phyloP scores from a whole-genome alignment of 1,140 invertebrate genomes.

The Aphaenogaster rudis region DNA sequence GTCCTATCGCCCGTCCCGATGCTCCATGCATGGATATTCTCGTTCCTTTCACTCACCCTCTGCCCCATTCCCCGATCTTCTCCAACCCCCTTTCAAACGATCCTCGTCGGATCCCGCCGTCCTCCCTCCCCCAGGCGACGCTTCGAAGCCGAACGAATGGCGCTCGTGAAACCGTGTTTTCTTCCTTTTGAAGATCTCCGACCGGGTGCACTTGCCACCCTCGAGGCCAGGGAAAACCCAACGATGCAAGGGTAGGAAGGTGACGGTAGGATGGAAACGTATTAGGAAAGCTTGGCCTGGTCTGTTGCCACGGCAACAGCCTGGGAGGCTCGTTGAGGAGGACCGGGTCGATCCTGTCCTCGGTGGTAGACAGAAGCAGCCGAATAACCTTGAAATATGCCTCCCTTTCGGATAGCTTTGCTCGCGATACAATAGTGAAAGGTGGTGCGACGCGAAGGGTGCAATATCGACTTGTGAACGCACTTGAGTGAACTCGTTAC shows the following conservation, averaged over 20 bases:
- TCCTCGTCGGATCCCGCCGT: constrained; percentile 37
- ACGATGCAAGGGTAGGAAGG: constrained; percentile 37
- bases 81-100: constrained; percentile 48
- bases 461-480: constrained; percentile 61
- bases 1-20: constrained; percentile 69
- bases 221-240: constrained; percentile 47
- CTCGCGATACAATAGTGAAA: constrained; percentile 54
- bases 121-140: constrained; percentile 31
- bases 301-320: constrained; percentile 72
- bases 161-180: constrained; percentile 82
- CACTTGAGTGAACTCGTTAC: constrained; percentile 50
- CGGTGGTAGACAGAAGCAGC: constrained; percentile 44
- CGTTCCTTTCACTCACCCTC: constrained; percentile 53
- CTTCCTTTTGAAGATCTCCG: constrained; percentile 76
- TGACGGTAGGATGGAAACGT: constrained; percentile 31
- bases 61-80: background rate
- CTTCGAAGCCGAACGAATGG: constrained; percentile 77
- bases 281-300: constrained; percentile 67
- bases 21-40: constrained; percentile 56
- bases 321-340: constrained; percentile 56
- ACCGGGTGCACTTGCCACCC: constrained; percentile 73
- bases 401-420: constrained; percentile 61
- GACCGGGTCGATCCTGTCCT: constrained; percentile 58
- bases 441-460: constrained; percentile 41
- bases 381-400: constrained; percentile 77